phyloP scores from a whole-genome alignment of 2,113 vertebrate genomes.

The Eleginops maclovinus region DNA sequence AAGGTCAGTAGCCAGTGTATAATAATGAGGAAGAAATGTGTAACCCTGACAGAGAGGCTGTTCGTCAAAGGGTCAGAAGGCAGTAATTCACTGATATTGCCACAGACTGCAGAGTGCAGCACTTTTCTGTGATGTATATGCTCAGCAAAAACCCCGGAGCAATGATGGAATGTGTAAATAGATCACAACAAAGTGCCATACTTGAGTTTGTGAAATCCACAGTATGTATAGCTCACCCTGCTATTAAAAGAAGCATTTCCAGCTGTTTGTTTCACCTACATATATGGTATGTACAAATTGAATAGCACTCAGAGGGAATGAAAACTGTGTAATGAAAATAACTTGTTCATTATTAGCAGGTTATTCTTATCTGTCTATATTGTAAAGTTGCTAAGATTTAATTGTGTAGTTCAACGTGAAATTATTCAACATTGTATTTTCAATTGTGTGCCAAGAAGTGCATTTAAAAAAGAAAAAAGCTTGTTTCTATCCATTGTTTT shows the following conservation, averaged over 20 bases:
- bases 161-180: constrained; percentile 60
- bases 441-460: constrained; percentile 44
- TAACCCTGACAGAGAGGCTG: constrained; percentile 22
- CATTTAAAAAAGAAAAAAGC: constrained; percentile 22
- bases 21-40: constrained; percentile 18
- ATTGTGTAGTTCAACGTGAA: constrained; percentile 70
- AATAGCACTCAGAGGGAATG: constrained; percentile 35
- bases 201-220: constrained; percentile 37
- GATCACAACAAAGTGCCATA: constrained; percentile 48
- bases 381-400: constrained; percentile 63
- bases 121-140: constrained; percentile 56
- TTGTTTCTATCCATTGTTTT: constrained; percentile 47
- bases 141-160: constrained; percentile 36
- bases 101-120: constrained; percentile 51
- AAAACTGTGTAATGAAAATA: constrained; percentile 32
- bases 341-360: neutral
- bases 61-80: constrained; percentile 37
- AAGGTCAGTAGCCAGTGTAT: constrained; percentile 27
- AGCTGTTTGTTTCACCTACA: constrained; percentile 31
- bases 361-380: constrained; percentile 34
- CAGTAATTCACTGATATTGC: constrained; percentile 52
- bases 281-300: constrained; percentile 29
- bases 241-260: constrained; percentile 51
- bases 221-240: constrained; percentile 45
- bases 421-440: constrained; percentile 68